Percentiles rank a stretch among this genome's conserved stretches.
These are phyloP conservation scores for Pseudorhombus dupliciocellatus DNA, from an alignment of 2,113 vertebrate species.

Conservation along the genomic window DNA sequence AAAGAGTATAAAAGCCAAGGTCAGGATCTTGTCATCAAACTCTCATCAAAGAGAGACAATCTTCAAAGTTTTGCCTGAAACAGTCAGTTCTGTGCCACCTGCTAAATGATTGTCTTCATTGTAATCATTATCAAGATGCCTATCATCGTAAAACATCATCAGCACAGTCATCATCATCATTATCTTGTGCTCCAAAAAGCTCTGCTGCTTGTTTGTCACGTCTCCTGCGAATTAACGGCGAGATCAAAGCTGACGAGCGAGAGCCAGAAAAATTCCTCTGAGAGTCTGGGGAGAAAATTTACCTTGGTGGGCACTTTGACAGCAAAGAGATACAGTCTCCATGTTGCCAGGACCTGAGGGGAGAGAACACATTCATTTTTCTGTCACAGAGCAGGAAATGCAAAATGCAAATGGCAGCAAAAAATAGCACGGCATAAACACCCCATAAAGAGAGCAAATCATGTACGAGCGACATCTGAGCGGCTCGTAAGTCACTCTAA, in stretches of 20 bases:
- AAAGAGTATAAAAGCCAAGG: not conserved
- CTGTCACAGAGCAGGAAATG: constrained; percentile 67
- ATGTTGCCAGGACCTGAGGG: constrained; percentile 84
- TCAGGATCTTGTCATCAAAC: not conserved
- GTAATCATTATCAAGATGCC: constrained; percentile 19
- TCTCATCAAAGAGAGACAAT: constrained; percentile 7
- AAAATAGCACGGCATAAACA: constrained; percentile 62
- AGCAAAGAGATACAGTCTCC: constrained; percentile 89
- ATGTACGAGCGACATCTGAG: constrained; percentile 50
- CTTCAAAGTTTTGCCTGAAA: constrained; percentile 24
- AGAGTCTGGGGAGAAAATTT: constrained; percentile 58
- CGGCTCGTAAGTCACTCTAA: constrained; percentile 59
- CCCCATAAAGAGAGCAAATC: constrained; percentile 62
- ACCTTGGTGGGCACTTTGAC: constrained; percentile 91
- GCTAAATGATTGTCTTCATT: constrained; percentile 11
- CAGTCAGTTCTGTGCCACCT: constrained; percentile 4
- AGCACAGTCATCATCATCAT: constrained; percentile 34
- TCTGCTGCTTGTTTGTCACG: constrained; percentile 26
- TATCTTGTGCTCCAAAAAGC: constrained; percentile 30
- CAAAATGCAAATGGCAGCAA: constrained; percentile 68
- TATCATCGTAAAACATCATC: constrained; percentile 41
- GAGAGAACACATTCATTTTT: constrained; percentile 65
- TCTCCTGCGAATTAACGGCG: constrained; percentile 40
- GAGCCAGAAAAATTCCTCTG: constrained; percentile 62
- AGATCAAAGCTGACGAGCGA: constrained; percentile 61